A percentile compares a stretch with the other conserved stretches of the same genome.
These are phyloP conservation scores for Lobophora halterata DNA, from an alignment of 2,888 invertebrate species.

Conservation along the genomic window DNA sequence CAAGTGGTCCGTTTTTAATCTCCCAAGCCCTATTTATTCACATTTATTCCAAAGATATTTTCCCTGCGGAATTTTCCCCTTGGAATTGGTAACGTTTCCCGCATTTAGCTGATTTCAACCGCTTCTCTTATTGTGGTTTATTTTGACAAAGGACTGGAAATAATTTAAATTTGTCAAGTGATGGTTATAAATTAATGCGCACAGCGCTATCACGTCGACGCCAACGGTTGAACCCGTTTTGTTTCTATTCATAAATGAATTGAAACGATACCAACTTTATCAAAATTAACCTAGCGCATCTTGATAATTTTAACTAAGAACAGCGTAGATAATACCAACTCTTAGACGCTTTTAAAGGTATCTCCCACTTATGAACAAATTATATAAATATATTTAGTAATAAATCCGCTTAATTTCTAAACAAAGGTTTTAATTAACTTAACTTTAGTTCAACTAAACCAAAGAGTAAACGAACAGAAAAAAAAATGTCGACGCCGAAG, in stretches of 20 bases:
- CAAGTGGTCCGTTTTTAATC: conserved; percentile 70
- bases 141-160: conserved; percentile 58
- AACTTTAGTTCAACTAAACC: no score
- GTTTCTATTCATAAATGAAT: conserved; percentile 24
- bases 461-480: no score
- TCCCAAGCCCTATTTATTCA: conserved; percentile 74
- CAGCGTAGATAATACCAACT: no score
- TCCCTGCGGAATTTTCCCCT: conserved; percentile 71
- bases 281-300: no score
- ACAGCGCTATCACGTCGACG: conserved; percentile 36
- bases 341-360: no score
- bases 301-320: no score
- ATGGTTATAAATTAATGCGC: conserved; percentile 50
- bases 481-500: no score
- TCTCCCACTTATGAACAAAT: no score
- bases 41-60: conserved; percentile 75
- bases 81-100: conserved; percentile 69
- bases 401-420: no score
- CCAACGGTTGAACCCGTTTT: conserved; percentile 36
- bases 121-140: conserved; percentile 61
- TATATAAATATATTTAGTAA: no score
- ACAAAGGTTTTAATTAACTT: no score
- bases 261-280: no score
- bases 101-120: conserved; percentile 70
- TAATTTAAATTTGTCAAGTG: conserved; percentile 57